Evolutionary conservation across 2,113 vertebrate genomes (phyloP).

Genomic region (Abramis brama): DNA sequence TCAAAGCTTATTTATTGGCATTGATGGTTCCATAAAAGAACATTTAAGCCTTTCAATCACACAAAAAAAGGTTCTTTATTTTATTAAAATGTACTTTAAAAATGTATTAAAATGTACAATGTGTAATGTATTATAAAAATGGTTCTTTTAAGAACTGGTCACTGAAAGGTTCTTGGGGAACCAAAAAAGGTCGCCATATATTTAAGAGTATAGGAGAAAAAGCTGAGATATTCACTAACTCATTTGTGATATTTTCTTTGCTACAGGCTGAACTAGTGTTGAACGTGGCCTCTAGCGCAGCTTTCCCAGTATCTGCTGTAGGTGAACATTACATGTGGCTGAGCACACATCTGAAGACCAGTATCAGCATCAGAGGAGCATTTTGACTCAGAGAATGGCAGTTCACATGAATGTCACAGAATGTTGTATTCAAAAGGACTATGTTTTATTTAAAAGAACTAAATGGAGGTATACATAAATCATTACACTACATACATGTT

Average conservation of each 20-base stretch:
- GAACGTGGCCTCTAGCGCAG: not conserved
- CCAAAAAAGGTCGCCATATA: too few relatives aligned
- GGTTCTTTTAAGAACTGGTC: too few relatives aligned
- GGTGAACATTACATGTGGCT: conserved; percentile 21
- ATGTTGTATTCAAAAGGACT: conserved; percentile 16
- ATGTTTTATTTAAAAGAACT: conserved; percentile 23
- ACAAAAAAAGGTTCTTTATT: too few relatives aligned
- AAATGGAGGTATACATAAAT: conserved; percentile 7
- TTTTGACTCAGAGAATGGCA: not conserved
- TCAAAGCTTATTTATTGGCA: too few relatives aligned
- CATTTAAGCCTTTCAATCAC: too few relatives aligned
- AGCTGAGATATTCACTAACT: not conserved
- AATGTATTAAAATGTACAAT: too few relatives aligned
- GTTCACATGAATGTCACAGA: not conserved
- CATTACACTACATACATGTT: not conserved
- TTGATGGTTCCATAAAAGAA: too few relatives aligned
- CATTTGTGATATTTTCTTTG: not conserved
- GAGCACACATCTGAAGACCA: conserved; percentile 1
- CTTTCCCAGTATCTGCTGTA: not conserved
- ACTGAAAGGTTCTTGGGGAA: too few relatives aligned
- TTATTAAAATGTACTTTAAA: too few relatives aligned
- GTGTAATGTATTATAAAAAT: too few relatives aligned
- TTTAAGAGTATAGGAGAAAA: not conserved
- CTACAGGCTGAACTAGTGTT: not conserved
- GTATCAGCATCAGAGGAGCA: not conserved